Evolutionary conservation across 1,140 invertebrate genomes (phyloP).

Genomic region (Phenacoccus solenopsis): DNA sequence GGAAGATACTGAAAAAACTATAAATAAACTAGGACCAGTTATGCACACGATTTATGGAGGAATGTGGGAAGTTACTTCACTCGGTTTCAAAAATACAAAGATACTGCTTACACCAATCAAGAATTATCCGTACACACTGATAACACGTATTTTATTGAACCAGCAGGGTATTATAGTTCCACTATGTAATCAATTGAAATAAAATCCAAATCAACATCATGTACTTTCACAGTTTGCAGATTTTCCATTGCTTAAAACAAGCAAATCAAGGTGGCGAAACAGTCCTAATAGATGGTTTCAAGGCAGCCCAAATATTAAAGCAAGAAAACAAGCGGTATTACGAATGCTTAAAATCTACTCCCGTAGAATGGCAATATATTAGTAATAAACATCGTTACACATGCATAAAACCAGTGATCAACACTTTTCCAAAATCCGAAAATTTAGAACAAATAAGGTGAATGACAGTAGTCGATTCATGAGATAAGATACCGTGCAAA

Average conservation of each 20-base stretch:
- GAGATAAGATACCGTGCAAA: too few species aligned
- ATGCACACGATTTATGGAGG: constrained; percentile 50
- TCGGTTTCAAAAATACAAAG: constrained; percentile 36
- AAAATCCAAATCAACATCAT: background rate
- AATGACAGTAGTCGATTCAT: too few species aligned
- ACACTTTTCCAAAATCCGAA: constrained; percentile 14
- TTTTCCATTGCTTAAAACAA: constrained; percentile 53
- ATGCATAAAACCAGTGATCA: constrained; percentile 20
- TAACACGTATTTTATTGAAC: constrained; percentile 56
- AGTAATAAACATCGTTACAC: constrained; percentile 42
- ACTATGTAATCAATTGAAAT: constrained; percentile 23
- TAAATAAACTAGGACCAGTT: constrained; percentile 39
- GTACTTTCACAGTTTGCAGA: constrained; percentile 43
- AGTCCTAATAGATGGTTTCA: constrained; percentile 53
- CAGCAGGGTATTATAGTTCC: too few species aligned
- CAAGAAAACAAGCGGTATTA: constrained; percentile 40
- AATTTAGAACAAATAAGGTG: constrained; percentile 26
- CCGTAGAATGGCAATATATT: constrained; percentile 48
- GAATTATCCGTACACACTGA: constrained; percentile 44
- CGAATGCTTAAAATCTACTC: constrained; percentile 39
- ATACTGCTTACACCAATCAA: constrained; percentile 46
- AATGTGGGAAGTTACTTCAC: constrained; percentile 43
- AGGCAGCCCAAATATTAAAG: constrained; percentile 44
- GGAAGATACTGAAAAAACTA: constrained; percentile 38
- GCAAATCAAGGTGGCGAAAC: constrained; percentile 45